These are phyloP conservation scores for Xiphophorus hellerii DNA, from an alignment of 2,113 vertebrate species.

Conservation along the genomic window DNA sequence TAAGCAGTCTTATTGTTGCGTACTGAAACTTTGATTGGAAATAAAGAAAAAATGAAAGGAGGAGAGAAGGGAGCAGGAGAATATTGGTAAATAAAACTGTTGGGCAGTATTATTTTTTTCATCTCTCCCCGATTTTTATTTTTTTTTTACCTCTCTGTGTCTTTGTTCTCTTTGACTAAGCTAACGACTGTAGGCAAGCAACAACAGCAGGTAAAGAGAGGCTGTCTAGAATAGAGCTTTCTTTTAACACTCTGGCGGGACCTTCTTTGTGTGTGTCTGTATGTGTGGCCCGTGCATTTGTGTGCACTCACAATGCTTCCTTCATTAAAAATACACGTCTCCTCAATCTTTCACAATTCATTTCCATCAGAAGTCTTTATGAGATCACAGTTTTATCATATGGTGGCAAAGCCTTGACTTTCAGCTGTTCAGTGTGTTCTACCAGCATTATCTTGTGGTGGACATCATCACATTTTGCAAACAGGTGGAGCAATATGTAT, in stretches of 20 bases:
- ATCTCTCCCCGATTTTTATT: neutral
- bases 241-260: constrained; percentile 26
- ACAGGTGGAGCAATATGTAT: constrained; percentile 9
- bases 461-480: constrained; percentile 40
- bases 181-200: constrained; percentile 50
- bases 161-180: constrained; percentile 38
- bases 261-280: neutral
- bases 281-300: too few relatives aligned
- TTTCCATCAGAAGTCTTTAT: constrained; percentile 50
- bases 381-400: constrained; percentile 36
- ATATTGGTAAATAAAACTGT: constrained; percentile 73
- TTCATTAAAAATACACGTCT: constrained; percentile 50
- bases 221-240: constrained; percentile 11
- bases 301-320: neutral
- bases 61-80: constrained; percentile 47
- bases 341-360: constrained; percentile 52
- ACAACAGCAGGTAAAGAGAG: constrained; percentile 36
- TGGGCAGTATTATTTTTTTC: constrained; percentile 60
- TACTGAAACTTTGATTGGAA: constrained; percentile 78
- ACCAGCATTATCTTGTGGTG: constrained; percentile 33
- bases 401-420: constrained; percentile 41
- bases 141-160: constrained; percentile 28
- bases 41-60: constrained; percentile 56
- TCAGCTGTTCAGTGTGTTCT: constrained; percentile 18
- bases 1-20: constrained; percentile 81